Conservation (phyloP, 2,113 vertebrate genomes). For the Ptilorrhoa leucosticta region DNA sequence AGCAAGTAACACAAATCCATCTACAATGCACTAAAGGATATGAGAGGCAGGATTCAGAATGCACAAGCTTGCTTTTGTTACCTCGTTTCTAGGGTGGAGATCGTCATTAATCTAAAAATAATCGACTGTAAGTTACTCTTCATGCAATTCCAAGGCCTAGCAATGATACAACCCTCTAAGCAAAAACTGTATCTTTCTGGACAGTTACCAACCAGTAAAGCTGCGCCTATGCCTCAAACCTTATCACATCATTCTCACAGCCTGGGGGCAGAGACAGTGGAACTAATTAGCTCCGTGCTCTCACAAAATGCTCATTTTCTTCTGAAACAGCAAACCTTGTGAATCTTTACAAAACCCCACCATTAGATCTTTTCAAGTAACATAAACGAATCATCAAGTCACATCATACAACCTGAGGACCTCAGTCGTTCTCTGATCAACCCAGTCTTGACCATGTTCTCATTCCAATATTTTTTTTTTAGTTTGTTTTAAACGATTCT, state of each 20-base stretch:
- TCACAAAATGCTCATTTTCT: neutral
- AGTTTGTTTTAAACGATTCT: neutral
- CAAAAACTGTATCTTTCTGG: neutral
- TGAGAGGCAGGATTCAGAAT: neutral
- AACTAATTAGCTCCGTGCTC: neutral
- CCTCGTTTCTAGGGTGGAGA: neutral
- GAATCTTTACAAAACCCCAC: neutral
- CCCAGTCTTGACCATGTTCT: neutral
- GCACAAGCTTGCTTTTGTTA: neutral
- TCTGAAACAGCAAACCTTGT: neutral
- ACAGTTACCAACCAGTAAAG: neutral
- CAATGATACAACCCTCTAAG: rapidly evolving
- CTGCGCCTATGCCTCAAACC: neutral
- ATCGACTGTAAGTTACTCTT: neutral
- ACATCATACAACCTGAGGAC: neutral
- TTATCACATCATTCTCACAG: neutral
- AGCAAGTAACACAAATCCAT: neutral
- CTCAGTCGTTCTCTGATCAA: neutral
- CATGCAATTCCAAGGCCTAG: neutral
- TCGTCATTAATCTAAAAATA: neutral
- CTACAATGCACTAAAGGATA: neutral
- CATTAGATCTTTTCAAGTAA: neutral
- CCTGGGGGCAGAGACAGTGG: neutral
- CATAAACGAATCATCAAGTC: neutral
- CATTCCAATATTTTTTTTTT: neutral